A percentile compares a stretch with the other conserved stretches of the same genome.
Evolutionary conservation across 2,113 vertebrate species (phyloP).

Genomic region (Tympanuchus pallidicinctus): DNA sequence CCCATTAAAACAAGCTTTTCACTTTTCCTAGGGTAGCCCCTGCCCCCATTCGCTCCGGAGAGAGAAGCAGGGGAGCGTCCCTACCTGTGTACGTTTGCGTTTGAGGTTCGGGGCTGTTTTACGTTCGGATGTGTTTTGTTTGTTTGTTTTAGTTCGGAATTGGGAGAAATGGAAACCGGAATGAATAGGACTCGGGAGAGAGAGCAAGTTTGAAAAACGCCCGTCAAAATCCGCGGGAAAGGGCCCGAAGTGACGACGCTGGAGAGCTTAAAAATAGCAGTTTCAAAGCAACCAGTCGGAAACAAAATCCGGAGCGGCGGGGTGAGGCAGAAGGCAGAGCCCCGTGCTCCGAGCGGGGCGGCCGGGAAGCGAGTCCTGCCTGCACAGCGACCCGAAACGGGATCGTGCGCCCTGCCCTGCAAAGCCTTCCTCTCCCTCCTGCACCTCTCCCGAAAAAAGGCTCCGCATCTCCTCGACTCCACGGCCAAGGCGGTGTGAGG

Average conservation of each 20-base stretch:
- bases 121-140: not conserved
- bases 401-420: not conserved
- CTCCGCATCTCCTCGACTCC: not conserved
- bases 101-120: not conserved
- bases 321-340: not conserved
- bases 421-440: not conserved
- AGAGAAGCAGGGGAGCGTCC: not conserved
- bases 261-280: not conserved
- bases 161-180: not conserved
- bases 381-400: fast-evolving
- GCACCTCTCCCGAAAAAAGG: not conserved
- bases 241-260: not conserved
- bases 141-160: not conserved
- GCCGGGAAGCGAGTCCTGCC: not conserved
- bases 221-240: not conserved
- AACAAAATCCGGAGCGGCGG: not conserved
- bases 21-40: slow-evolving; percentile 43
- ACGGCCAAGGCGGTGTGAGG: not conserved
- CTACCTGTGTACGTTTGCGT: not conserved
- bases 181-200: not conserved
- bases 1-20: slow-evolving; percentile 69
- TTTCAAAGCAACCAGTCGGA: not conserved
- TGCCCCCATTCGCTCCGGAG: not conserved
- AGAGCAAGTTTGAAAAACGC: not conserved
- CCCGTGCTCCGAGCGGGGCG: not conserved